These are phyloP conservation scores for Gymnoscelis rufifasciata DNA, from an alignment of 2,888 invertebrate genomes.

Conservation along the genomic window DNA sequence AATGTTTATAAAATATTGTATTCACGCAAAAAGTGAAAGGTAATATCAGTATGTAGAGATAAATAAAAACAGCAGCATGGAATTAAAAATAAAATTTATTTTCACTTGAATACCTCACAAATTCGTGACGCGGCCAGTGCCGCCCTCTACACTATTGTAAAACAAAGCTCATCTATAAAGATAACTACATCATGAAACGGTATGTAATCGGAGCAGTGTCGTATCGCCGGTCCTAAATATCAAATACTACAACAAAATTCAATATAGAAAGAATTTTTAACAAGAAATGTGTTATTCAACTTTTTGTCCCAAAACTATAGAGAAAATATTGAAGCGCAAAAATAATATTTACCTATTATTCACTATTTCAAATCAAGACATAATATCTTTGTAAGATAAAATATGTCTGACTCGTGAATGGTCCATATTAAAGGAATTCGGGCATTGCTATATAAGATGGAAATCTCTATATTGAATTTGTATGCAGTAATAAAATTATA, in stretches of 20 bases:
- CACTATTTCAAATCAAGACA: too few species aligned
- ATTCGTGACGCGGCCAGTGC: constrained; percentile 51
- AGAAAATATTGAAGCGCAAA: too few species aligned
- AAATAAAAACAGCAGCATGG: constrained; percentile 48
- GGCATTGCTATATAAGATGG: not conserved
- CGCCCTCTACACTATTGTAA: constrained; percentile 58
- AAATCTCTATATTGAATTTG: not conserved
- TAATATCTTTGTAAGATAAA: too few species aligned
- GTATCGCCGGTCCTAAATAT: constrained; percentile 28
- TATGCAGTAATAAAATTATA: not conserved
- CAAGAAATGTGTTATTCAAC: too few species aligned
- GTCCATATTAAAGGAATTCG: not conserved
- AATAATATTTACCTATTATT: too few species aligned
- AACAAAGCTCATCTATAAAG: constrained; percentile 73
- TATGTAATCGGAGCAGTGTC: constrained; percentile 41
- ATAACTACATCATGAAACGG: constrained; percentile 64
- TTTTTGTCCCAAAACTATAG: too few species aligned
- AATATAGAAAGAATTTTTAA: too few species aligned
- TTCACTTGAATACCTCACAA: constrained; percentile 75
- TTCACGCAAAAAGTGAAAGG: too few species aligned
- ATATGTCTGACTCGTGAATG: too few species aligned
- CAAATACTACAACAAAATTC: not conserved
- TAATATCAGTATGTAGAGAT: too few species aligned
- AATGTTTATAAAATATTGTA: too few species aligned
- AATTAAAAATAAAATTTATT: constrained; percentile 79